Evolutionary conservation across 1,140 invertebrate genomes (phyloP), one percentile per base, ranked within the genome.

Genomic region (Arctopsyche grandis): DNA sequence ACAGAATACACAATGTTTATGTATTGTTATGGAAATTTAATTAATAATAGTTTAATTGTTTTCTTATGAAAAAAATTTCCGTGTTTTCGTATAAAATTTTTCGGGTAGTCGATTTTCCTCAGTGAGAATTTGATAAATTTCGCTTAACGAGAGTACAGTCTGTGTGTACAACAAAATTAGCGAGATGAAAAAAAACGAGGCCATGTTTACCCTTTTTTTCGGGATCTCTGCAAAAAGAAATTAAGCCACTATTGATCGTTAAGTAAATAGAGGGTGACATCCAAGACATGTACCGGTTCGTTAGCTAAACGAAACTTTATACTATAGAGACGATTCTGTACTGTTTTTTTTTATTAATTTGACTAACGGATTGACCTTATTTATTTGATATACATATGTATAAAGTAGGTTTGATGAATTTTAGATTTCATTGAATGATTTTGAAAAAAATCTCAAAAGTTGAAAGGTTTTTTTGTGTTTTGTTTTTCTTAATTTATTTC

Each of bases 211-310:
- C 71, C 69, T 78, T 48, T 73, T 63, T 74, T 78, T 52, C 43
- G 38, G 16, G n/a, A 7, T 22, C 10, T 16, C 12, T n/a, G 69
- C 56, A 7, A 38, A 69, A 73, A 63, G 69, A 78, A 80, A 80
- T 80, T 80, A 80, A 77, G 70, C 44, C 46, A 66, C 75, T 71
- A 77, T 80, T 77, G 79, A 80, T 80, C 73, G 70, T 71, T 77
- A 73, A 77, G 60, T 52, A 79, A 74, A 78, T 78, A 70, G 19
- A 48, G 75, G 79, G 75, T 43, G 79, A 80, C 75, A 80, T 80
- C 48, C 60, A 74, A 71, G 79, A 71, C 46, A 52, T 71, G 75
- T 52, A 70, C 66, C 75, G 75, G 75, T 80, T 80, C 75, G 79
- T 80, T 80, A 80, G 69, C 66, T 74, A 76, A 80, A 76, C 16